Percentiles rank a stretch among this genome's conserved stretches.
Conservation (phyloP, 2,113 vertebrate genomes). For the Cardinalis cardinalis region DNA sequence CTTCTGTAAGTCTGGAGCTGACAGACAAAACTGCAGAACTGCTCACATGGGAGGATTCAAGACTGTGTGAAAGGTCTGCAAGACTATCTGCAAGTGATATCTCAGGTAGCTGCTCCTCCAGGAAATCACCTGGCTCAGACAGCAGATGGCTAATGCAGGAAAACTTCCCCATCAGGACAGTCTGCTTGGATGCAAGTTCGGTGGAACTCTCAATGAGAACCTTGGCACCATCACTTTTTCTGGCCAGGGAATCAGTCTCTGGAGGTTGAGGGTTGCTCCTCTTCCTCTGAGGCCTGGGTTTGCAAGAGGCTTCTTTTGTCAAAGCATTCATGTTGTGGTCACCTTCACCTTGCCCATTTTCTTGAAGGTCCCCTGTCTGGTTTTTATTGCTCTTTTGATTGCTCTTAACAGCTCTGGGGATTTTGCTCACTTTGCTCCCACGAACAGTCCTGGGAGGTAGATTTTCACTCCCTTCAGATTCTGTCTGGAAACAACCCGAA, state of each 20-base stretch:
- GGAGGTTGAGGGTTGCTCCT: background rate
- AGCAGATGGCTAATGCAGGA: background rate
- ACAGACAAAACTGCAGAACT: background rate
- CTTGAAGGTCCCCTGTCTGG: background rate
- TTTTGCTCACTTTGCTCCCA: constrained; percentile 6
- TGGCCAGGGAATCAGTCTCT: background rate
- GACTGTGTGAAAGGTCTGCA: background rate
- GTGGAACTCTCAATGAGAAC: background rate
- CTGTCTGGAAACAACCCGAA: background rate
- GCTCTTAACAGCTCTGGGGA: background rate
- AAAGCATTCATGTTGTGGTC: background rate
- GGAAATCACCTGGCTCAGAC: background rate
- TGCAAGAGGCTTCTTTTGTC: background rate
- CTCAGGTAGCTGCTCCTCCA: constrained; percentile 20
- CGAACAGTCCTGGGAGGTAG: background rate
- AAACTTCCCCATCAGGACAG: background rate
- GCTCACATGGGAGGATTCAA: background rate
- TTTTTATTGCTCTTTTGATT: background rate
- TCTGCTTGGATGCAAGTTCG: background rate
- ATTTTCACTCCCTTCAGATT: background rate
- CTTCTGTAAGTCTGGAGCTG: background rate
- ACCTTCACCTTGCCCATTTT: background rate
- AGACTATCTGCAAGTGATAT: background rate
- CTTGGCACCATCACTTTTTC: background rate
- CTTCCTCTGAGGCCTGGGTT: background rate